Percentiles rank a stretch among this genome's conserved stretches.
phyloP scores from a whole-genome alignment of 2,113 vertebrate genomes.

The Burhinus bistriatus region DNA sequence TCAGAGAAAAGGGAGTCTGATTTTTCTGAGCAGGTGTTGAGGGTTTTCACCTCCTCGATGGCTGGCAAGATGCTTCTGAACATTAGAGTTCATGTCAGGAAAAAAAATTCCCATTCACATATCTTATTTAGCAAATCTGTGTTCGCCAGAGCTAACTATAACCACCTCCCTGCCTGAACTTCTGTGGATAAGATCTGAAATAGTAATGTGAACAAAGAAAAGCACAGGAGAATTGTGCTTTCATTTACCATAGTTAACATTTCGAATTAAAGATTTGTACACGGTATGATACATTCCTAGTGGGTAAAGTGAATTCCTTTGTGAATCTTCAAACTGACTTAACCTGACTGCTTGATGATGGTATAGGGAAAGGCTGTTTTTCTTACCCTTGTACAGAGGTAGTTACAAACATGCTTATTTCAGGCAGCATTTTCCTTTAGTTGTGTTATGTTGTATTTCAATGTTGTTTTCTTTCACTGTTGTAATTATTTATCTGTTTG shows the following conservation, averaged over 20 bases:
- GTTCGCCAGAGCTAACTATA: not conserved
- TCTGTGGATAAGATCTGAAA: not conserved
- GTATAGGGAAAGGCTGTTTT: not conserved
- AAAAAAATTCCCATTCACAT: not conserved
- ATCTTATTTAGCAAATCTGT: not conserved
- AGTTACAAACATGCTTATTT: not conserved
- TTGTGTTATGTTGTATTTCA: conserved; percentile 8
- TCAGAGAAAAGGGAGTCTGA: not conserved
- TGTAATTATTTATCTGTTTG: conserved; percentile 51
- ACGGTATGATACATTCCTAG: not conserved
- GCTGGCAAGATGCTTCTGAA: not conserved
- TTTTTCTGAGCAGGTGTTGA: not conserved
- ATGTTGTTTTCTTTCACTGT: not conserved
- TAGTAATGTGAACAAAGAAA: not conserved
- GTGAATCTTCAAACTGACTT: conserved; percentile 20
- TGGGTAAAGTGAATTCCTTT: not conserved
- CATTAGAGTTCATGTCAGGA: not conserved
- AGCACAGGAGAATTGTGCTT: not conserved
- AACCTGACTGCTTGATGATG: not conserved
- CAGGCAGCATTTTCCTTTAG: conserved; percentile 9
- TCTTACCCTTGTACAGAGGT: not conserved
- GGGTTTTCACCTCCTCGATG: not conserved
- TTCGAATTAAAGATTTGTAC: not conserved
- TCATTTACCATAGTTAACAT: not conserved
- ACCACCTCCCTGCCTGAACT: not conserved